Percentiles rank a stretch among this genome's conserved stretches.
These are phyloP conservation scores for Hymenochirus boettgeri DNA, from an alignment of 2,113 vertebrate species.

Conservation along the genomic window DNA sequence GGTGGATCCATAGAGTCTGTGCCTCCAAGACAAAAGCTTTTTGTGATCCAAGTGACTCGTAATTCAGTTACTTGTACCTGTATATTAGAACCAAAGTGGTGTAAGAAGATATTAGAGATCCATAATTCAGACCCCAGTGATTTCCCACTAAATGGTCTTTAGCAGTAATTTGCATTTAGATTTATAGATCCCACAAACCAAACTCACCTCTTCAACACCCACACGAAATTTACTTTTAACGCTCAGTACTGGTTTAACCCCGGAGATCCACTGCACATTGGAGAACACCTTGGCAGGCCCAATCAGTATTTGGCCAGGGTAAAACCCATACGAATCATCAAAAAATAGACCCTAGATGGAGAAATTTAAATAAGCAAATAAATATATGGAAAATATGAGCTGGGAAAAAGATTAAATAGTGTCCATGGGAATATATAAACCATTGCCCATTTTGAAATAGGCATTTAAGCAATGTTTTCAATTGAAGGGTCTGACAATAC, in stretches of 20 bases:
- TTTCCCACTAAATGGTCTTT: too few species aligned
- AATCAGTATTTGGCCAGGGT: constrained; percentile 94
- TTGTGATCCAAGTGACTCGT: constrained; percentile 98
- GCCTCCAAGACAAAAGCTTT: constrained; percentile 93
- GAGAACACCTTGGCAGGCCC: constrained; percentile 95
- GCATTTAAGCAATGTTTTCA: too few species aligned
- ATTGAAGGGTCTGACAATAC: too few species aligned
- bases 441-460: too few species aligned
- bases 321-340: constrained; percentile 94
- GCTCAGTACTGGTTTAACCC: constrained; percentile 94
- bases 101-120: too few species aligned
- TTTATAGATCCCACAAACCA: too few species aligned
- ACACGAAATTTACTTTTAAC: constrained; percentile 97
- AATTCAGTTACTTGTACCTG: constrained; percentile 94
- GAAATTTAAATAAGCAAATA: not conserved
- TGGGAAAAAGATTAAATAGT: not conserved
- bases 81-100: not conserved
- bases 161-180: too few species aligned
- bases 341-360: constrained; percentile 87
- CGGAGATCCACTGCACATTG: constrained; percentile 93
- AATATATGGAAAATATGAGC: constrained; percentile 4
- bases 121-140: too few species aligned
- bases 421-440: too few species aligned
- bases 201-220: constrained; percentile 89
- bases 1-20: constrained; percentile 92